Percentiles rank a stretch among this genome's conserved stretches.
Conservation (phyloP, 1,140 invertebrate genomes). For the Zophobas atratus region DNA sequence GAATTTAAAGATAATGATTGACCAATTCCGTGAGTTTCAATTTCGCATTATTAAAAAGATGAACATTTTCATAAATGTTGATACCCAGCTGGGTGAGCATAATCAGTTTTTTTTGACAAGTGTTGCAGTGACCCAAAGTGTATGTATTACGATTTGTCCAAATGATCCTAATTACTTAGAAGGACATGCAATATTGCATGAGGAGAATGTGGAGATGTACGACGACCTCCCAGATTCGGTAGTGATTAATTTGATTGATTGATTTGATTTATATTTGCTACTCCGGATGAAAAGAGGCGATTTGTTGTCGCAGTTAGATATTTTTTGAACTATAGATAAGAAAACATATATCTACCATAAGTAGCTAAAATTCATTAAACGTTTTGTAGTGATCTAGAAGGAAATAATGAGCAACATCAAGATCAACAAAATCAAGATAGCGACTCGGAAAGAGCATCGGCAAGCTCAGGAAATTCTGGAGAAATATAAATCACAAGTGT, state of each 20-base stretch:
- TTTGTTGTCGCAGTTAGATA: background rate
- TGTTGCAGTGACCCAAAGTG: background rate
- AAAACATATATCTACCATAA: slow-evolving; percentile 1
- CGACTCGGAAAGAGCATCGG: background rate
- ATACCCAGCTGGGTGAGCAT: slow-evolving; percentile 1
- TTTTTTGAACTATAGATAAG: background rate
- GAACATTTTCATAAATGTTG: background rate
- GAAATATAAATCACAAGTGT: background rate
- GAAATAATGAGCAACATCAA: slow-evolving; percentile 5
- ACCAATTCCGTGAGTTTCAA: slow-evolving; percentile 7
- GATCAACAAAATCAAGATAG: slow-evolving; percentile 5
- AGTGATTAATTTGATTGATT: background rate
- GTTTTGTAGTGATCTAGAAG: slow-evolving; percentile 7
- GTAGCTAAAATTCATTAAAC: background rate
- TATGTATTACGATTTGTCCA: slow-evolving; percentile 2
- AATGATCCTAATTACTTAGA: slow-evolving; percentile 3
- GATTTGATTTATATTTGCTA: background rate
- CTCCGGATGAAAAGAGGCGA: background rate
- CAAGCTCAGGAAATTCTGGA: slow-evolving; percentile 1
- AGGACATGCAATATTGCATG: background rate
- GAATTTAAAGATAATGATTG: slow-evolving; percentile 4
- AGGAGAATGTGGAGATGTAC: background rate
- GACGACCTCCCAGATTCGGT: background rate
- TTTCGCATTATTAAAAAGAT: slow-evolving; percentile 1
- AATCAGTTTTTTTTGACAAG: slow-evolving; percentile 1